A percentile compares a stretch with the other conserved stretches of the same genome.
phyloP scores from a whole-genome alignment of 2,113 vertebrate genomes.

The Bagarius yarrelli region DNA sequence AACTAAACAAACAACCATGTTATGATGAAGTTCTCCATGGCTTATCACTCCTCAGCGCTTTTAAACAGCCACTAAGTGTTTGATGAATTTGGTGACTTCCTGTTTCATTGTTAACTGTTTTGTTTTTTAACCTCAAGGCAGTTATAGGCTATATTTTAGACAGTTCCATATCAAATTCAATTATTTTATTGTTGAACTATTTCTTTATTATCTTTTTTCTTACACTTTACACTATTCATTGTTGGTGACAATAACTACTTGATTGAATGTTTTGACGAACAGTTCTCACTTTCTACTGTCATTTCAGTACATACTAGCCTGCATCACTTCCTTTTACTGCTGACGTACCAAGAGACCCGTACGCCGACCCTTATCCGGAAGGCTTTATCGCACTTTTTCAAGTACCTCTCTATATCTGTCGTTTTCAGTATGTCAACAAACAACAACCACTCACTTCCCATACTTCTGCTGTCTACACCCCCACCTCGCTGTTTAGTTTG shows the following conservation, averaged over 20 bases:
- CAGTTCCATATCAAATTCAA: too few relatives aligned
- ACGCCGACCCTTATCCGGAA: not conserved
- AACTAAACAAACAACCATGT: too few relatives aligned
- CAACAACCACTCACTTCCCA: slow-evolving; percentile 34
- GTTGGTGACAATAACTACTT: not conserved
- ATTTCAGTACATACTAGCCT: not conserved
- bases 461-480: slow-evolving; percentile 37
- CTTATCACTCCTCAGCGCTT: not conserved
- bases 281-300: not conserved
- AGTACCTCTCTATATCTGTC: not conserved
- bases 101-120: not conserved
- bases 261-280: not conserved
- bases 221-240: not conserved
- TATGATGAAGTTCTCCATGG: not conserved
- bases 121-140: not conserved
- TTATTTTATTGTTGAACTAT: too few relatives aligned
- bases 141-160: not conserved
- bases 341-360: not conserved
- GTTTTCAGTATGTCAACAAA: slow-evolving; percentile 28
- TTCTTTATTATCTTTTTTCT: too few relatives aligned
- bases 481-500: slow-evolving; percentile 38
- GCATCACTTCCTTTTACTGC: not conserved
- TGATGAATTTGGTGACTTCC: not conserved
- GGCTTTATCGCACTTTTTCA: not conserved
- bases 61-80: not conserved